These are phyloP conservation scores for Xanthorhoe designata DNA, from an alignment of 2,888 invertebrate species.

Conservation along the genomic window DNA sequence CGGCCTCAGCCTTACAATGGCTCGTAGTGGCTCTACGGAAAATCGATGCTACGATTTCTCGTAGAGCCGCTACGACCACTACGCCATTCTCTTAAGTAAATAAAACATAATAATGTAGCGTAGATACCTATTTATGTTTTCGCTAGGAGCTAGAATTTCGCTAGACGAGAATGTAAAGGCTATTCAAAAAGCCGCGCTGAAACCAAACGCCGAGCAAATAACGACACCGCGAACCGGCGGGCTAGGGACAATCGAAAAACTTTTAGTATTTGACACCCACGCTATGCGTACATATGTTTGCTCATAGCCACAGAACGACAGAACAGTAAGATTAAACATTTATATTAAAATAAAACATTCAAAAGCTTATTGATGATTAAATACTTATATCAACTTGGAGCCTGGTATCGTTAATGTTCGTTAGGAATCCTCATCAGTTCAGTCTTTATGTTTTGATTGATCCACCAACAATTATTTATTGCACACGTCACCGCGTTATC, in stretches of 20 bases:
- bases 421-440: too few relatives aligned
- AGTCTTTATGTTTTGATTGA: too few relatives aligned
- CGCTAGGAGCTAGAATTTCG: background rate
- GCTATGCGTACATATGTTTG: slow-evolving; percentile 1
- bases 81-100: slow-evolving; percentile 9
- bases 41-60: background rate
- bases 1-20: too few relatives aligned
- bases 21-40: too few relatives aligned
- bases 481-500: too few relatives aligned
- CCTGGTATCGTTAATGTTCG: too few relatives aligned
- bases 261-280: slow-evolving; percentile 15
- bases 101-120: background rate
- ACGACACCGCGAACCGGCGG: background rate
- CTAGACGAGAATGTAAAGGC: slow-evolving; percentile 4
- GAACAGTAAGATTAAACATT: background rate
- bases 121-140: background rate
- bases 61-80: slow-evolving; percentile 11
- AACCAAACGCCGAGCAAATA: slow-evolving; percentile 14
- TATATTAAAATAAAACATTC: background rate
- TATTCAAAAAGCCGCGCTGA: slow-evolving; percentile 11
- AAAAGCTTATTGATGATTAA: too few relatives aligned
- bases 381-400: too few relatives aligned
- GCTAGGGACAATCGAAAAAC: slow-evolving; percentile 31
- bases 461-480: too few relatives aligned
- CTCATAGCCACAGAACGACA: background rate